Base-by-base conservation (phyloP, 2,113 vertebrate species). In the Australoheros scitulus region DNA sequence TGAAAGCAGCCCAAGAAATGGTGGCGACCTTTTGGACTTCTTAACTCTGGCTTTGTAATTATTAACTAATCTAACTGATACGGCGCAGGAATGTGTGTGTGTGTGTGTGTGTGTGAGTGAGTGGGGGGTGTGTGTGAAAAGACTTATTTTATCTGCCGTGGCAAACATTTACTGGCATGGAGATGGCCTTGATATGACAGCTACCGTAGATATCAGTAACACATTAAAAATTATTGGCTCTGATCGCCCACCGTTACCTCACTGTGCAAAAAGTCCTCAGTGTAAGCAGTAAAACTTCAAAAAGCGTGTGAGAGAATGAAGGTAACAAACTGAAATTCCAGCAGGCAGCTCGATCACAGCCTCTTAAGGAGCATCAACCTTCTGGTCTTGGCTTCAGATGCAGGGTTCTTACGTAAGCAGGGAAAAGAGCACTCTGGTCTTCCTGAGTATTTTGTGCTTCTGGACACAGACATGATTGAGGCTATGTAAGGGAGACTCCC, bases 401-500 rank as follows among this genome's bases (percentile, higher is more conserved):
- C 6, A 3, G 57, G 38, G 20, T 10, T 80, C 56, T 91, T 91
- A 85, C 14, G 15, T 84, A 91, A 88, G 75, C 24, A 7, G 68
- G 36, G 8, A 8, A 55, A 72, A 87, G 61, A 55, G 81, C 26
- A 3, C 9, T 63, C 43, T 52, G 61, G 61, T 76, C 86, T 80
- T 86, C 65, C 80, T 81, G 85, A 34, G 68, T n/a, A 72, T 72
- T 58, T 47, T 61, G 47, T 72, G 72, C 57, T 52, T 82, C 47
- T 76, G 83, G 60, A 79, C 38, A 85, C 47, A 81, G 24, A 68
- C 29, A 65, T 3, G 22, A 47, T 47, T 72, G 32, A 76, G 82
- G 76, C 68, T 82, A 63, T 83, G 79, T 76, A 82, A 86, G 88
- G 84, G 80, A 85, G 68, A 79, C 47, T 91, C 89, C 89, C 52